Conservation (phyloP, 2,113 vertebrate species). For the Anolis carolinensis region DNA sequence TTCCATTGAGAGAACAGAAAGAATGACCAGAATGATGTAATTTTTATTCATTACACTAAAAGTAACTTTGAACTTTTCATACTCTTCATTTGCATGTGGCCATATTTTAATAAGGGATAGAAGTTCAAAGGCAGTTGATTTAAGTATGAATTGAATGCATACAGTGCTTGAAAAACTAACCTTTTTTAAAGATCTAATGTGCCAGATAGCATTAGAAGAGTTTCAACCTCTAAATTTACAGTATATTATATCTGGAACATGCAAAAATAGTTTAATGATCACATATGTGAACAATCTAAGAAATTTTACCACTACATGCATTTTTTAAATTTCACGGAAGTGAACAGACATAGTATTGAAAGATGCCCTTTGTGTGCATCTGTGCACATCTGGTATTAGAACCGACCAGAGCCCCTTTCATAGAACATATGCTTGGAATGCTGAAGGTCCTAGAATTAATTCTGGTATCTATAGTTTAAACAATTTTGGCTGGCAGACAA, state of each 20-base stretch:
- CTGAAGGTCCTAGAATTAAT: too few relatives aligned
- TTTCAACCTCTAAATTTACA: too few relatives aligned
- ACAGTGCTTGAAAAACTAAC: too few relatives aligned
- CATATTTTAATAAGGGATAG: background rate
- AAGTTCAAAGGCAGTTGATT: background rate
- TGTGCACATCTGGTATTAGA: background rate
- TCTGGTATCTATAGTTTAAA: background rate
- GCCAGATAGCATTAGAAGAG: too few relatives aligned
- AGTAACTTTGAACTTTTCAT: background rate
- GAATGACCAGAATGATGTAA: background rate
- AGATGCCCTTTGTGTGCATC: background rate
- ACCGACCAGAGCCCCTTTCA: too few relatives aligned
- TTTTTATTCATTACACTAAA: background rate
- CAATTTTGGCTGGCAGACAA: background rate
- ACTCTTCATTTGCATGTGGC: background rate
- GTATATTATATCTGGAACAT: background rate
- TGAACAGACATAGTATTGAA: background rate
- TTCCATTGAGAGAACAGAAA: background rate
- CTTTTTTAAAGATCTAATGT: too few relatives aligned
- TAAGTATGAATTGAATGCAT: background rate
- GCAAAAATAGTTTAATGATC: background rate
- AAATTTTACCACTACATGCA: background rate
- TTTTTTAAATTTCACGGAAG: background rate
- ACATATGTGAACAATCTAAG: slow-evolving; percentile 1
- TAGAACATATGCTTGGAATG: background rate